phyloP scores from a whole-genome alignment of 2,113 vertebrate genomes.

The Sebastes schlegelii region DNA sequence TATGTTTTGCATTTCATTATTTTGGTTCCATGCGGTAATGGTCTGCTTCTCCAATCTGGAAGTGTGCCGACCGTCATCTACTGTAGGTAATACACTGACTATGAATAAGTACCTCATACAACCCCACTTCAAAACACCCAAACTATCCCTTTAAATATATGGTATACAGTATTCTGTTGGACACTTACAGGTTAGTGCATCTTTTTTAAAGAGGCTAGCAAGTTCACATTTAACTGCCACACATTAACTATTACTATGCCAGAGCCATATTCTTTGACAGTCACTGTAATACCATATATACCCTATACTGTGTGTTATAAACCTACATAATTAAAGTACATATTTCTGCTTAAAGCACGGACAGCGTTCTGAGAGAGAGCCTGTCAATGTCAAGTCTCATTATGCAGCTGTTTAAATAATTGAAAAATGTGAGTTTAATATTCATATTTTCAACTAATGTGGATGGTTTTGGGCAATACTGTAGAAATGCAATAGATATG shows the following conservation, averaged over 20 bases:
- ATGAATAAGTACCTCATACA: too few relatives aligned
- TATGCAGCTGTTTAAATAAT: slow-evolving; percentile 6
- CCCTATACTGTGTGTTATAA: not conserved
- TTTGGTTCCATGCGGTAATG: too few relatives aligned
- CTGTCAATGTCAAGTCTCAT: not conserved
- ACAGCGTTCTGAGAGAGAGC: not conserved
- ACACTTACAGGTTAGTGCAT: not conserved
- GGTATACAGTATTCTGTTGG: not conserved
- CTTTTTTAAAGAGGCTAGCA: not conserved
- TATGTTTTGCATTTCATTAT: too few relatives aligned
- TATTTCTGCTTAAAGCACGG: not conserved
- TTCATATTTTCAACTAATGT: slow-evolving; percentile 3
- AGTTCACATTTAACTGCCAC: not conserved
- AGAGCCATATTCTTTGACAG: not conserved
- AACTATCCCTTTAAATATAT: too few relatives aligned
- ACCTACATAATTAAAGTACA: not conserved
- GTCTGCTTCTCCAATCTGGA: too few relatives aligned
- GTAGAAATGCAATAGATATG: slow-evolving; percentile 24
- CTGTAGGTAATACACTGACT: too few relatives aligned
- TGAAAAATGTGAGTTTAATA: slow-evolving; percentile 20
- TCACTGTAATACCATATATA: not conserved
- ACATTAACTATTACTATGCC: not conserved
- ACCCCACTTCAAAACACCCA: too few relatives aligned
- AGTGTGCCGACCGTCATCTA: too few relatives aligned
- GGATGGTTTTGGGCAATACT: slow-evolving; percentile 18